These are phyloP conservation scores for Rhea pennata DNA, from an alignment of 2,113 vertebrate genomes.

Conservation along the genomic window DNA sequence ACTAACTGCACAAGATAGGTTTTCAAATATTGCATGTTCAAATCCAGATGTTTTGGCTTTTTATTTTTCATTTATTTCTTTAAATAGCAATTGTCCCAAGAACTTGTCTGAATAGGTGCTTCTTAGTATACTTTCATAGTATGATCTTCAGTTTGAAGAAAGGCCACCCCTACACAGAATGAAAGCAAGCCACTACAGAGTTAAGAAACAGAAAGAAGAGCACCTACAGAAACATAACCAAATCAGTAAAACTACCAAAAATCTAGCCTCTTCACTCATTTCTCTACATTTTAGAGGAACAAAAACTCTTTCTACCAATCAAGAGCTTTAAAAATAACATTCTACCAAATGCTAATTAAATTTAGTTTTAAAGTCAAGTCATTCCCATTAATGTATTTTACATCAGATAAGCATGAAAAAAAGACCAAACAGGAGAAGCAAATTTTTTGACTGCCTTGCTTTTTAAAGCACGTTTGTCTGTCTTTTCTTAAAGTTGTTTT, in stretches of 20 bases:
- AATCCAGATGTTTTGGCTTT: not conserved
- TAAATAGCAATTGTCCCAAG: not conserved
- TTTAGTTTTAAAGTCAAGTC: not conserved
- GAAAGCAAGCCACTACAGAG: not conserved
- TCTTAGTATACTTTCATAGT: not conserved
- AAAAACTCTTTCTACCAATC: not conserved
- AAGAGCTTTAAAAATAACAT: not conserved
- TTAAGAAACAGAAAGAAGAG: not conserved
- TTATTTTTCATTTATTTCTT: not conserved
- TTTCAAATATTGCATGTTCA: not conserved
- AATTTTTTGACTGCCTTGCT: not conserved
- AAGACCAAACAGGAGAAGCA: not conserved
- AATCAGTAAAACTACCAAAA: not conserved
- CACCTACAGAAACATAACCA: not conserved
- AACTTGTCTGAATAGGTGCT: not conserved
- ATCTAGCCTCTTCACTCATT: not conserved
- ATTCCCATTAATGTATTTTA: not conserved
- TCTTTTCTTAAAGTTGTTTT: not conserved
- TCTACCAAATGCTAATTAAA: not conserved
- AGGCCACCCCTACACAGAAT: not conserved
- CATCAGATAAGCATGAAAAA: not conserved
- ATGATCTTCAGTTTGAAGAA: not conserved
- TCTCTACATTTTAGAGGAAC: not conserved
- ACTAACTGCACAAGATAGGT: not conserved
- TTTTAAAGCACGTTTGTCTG: not conserved